These are phyloP conservation scores for Phyllotis vaccarum DNA, from an alignment of 2,797 vertebrate species.

Conservation along the genomic window DNA sequence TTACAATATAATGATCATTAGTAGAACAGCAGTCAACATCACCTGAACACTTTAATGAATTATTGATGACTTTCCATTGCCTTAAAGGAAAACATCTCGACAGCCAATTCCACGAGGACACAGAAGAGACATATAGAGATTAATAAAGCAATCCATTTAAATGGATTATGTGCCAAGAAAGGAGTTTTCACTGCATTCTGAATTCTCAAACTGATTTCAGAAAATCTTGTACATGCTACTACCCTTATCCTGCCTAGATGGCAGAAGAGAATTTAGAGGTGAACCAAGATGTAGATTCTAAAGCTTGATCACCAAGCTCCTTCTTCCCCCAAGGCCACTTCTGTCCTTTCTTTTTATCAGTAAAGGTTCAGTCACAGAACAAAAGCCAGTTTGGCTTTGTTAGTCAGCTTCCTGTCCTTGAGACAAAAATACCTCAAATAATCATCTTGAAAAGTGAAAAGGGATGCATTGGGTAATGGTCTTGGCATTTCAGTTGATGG, in stretches of 20 bases:
- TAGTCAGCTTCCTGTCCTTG: background rate
- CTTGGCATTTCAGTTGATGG: background rate
- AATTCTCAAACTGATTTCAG: background rate
- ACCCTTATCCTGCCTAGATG: no score
- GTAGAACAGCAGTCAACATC: conserved; percentile 61
- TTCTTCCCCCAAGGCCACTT: background rate
- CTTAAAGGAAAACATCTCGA: conserved; percentile 68
- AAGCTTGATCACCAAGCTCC: background rate
- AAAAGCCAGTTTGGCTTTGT: background rate
- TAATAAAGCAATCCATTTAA: conserved; percentile 40
- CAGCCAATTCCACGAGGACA: conserved; percentile 24
- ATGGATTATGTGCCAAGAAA: background rate
- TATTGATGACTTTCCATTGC: conserved; percentile 54
- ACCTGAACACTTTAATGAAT: conserved; percentile 65
- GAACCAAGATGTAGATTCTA: background rate
- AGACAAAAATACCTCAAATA: background rate
- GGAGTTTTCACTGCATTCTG: background rate
- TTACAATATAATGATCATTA: conserved; percentile 45
- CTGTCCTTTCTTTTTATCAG: background rate
- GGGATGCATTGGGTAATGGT: no score
- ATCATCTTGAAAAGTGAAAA: background rate
- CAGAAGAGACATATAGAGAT: conserved; percentile 25
- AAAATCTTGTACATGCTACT: background rate
- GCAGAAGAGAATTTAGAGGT: background rate
- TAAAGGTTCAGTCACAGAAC: background rate